A percentile compares a stretch with the other conserved stretches of the same genome.
Conservation (phyloP, 2,888 invertebrate species). For the Peribatodes rhomboidaria region DNA sequence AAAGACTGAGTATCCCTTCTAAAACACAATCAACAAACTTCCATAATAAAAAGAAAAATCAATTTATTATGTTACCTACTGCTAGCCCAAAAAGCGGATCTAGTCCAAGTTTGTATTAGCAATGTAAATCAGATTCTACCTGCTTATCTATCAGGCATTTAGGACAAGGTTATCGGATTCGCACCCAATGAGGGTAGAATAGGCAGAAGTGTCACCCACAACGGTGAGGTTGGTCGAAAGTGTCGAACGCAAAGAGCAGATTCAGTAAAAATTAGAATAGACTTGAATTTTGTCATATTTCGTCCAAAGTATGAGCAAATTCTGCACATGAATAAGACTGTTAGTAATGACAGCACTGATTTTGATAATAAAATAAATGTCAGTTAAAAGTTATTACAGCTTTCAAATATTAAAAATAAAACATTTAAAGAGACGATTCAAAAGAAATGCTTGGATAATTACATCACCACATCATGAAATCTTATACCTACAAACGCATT, state of each 20-base stretch:
- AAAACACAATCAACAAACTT: too few species aligned
- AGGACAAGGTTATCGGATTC: constrained; percentile 45
- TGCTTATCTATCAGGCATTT: constrained; percentile 42
- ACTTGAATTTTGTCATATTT: not conserved
- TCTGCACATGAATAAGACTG: not conserved
- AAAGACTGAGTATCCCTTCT: too few species aligned
- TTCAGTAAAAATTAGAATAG: not conserved
- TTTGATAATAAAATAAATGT: too few species aligned
- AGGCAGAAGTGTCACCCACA: constrained; percentile 34
- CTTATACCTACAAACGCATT: too few species aligned
- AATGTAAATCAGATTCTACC: constrained; percentile 34
- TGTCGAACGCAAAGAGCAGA: not conserved
- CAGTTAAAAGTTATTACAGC: too few species aligned
- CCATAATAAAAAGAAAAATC: too few species aligned
- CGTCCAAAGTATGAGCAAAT: constrained; percentile 11
- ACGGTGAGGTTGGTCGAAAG: constrained; percentile 13
- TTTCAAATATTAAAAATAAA: too few species aligned
- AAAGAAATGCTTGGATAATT: too few species aligned
- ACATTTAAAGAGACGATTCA: too few species aligned
- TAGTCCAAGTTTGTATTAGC: constrained; percentile 19
- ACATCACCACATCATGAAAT: too few species aligned
- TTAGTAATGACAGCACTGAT: too few species aligned
- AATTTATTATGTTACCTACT: constrained; percentile 1
- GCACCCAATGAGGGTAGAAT: constrained; percentile 36
- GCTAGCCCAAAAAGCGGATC: constrained; percentile 1